Base-by-base conservation (phyloP, 1,140 invertebrate genomes). In the Papilio helenus region DNA sequence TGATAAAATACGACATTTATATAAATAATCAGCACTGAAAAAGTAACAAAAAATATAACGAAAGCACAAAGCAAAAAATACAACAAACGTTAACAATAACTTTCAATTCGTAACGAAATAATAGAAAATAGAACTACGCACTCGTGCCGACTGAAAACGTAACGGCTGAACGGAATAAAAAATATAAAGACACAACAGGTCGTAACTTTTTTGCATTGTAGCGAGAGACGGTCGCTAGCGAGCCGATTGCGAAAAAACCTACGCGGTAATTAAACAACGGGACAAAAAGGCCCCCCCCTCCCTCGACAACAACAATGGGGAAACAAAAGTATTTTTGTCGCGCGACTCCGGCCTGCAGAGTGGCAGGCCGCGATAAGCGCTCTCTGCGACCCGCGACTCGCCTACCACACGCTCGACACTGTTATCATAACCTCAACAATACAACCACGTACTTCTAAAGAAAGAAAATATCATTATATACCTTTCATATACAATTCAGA, bases 251-350 rank as follows among this genome's bases (percentile, higher is more conserved):
- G 90, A 89, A 92, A 92, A 89, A 90, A 89, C 79, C 84, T 89
- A 83, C 85, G 87, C 85, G 88, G 87, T 92, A 91, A 92, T 92
- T 92, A 92, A 91, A 90, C 90, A 92, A 88, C 80, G 84, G 83
- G 81, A 87, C 82, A 89, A 85, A 89, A 88, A 84, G 83, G 84
- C 80, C 86, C 88, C 88, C 88, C 88, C 87, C 86, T 84, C 84
- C 83, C 81, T 81, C 23, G 23, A 86, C 86, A 88, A 86, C 83
- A 79, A 91, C 88, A 90, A 90, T 87, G 85, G 86, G 83, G 84
- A 86, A 88, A 90, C 91, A 91, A 91, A 85, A 87, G 91, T 91
- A 90, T 92, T 92, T 92, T 92, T 91, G 89, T 91, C 86, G 89
- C 84, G 84, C 86, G 85, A 88, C 87, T 84, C 87, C 85, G 88